Evolutionary conservation across 2,113 vertebrate genomes (phyloP).

Genomic region (Psophia crepitans): DNA sequence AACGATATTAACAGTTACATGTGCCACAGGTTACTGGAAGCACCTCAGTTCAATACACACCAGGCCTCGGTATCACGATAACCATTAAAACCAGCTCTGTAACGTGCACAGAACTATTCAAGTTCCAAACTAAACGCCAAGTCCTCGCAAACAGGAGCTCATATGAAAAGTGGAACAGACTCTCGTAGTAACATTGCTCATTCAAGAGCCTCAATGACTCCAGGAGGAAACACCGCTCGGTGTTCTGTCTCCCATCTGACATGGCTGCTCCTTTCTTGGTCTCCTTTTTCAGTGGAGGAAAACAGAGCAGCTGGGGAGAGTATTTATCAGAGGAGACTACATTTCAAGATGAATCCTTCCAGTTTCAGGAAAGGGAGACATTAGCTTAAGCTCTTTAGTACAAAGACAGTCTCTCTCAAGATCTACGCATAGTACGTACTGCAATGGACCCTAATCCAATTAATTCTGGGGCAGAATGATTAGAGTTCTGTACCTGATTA

Average conservation of each 20-base stretch:
- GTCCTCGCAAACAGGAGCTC: not conserved
- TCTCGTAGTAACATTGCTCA: not conserved
- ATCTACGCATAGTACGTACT: not conserved
- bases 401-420: not conserved
- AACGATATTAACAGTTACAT: not conserved
- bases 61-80: not conserved
- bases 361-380: not conserved
- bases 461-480: not conserved
- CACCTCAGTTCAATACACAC: not conserved
- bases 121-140: not conserved
- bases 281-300: not conserved
- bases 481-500: constrained; percentile 83
- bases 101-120: not conserved
- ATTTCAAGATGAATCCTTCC: not conserved
- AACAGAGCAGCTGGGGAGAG: not conserved
- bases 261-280: not conserved
- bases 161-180: not conserved
- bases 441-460: not conserved
- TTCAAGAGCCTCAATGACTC: not conserved
- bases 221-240: not conserved
- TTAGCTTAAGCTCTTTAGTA: not conserved
- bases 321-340: not conserved
- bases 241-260: not conserved
- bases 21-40: not conserved
- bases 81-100: not conserved